Percentiles rank a stretch among this genome's conserved stretches.
Conservation (phyloP, 2,888 invertebrate genomes). For the Acanthosoma haemorrhoidale region DNA sequence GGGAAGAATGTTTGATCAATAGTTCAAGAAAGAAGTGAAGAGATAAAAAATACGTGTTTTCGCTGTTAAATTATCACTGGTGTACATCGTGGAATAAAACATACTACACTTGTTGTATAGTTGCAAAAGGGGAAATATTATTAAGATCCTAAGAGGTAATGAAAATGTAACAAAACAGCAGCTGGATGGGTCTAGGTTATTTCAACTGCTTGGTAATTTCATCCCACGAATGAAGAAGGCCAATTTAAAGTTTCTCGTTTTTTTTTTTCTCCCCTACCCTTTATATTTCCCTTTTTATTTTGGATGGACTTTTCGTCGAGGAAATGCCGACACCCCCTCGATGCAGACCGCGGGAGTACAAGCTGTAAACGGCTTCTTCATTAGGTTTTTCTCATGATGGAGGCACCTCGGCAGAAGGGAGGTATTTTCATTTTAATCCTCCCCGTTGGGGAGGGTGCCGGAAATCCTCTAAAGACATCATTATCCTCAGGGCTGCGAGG, state of each 20-base stretch:
- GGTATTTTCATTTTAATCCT: conserved; percentile 18
- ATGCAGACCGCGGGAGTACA: neutral
- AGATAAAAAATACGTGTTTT: too few species aligned
- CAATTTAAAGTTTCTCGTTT: conserved; percentile 5
- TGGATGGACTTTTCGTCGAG: neutral
- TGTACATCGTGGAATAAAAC: too few species aligned
- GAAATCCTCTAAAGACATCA: conserved; percentile 18
- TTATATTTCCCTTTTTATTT: neutral
- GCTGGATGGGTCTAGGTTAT: too few species aligned
- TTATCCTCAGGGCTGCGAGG: conserved; percentile 7
- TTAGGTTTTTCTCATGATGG: conserved; percentile 3
- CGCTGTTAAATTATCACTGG: too few species aligned
- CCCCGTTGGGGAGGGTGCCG: neutral
- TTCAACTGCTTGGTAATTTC: neutral
- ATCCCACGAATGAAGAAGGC: neutral
- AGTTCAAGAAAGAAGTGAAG: too few species aligned
- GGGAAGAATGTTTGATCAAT: too few species aligned
- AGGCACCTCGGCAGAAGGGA: neutral
- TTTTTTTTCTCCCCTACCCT: neutral
- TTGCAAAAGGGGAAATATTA: too few species aligned
- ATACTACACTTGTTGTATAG: too few species aligned
- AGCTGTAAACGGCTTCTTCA: conserved; percentile 25
- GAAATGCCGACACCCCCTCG: too few species aligned
- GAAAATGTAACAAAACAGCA: too few species aligned
- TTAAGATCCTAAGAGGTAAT: too few species aligned